These are phyloP conservation scores for Scaptomyza caliginosa DNA, from an alignment of 2,888 invertebrate species.

Conservation along the genomic window DNA sequence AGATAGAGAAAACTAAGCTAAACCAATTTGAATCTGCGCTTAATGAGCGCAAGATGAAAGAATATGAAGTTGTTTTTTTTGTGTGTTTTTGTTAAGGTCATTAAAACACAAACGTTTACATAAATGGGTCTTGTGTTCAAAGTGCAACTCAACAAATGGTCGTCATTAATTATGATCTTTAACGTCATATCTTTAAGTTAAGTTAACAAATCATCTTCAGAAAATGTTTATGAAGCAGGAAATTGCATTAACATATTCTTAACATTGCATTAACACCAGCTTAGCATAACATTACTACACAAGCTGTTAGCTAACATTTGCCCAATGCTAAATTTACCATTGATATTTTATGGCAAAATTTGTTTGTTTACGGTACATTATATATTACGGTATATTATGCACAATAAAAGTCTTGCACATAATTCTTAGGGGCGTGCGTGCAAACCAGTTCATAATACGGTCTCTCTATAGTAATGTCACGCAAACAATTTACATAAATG, in stretches of 20 bases:
- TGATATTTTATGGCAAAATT: constrained; percentile 25
- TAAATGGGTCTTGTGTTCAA: constrained; percentile 1
- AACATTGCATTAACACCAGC: not conserved
- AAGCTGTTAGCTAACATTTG: not conserved
- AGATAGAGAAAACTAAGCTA: constrained; percentile 1
- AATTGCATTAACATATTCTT: not conserved
- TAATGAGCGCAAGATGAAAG: constrained; percentile 46
- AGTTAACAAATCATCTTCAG: not conserved
- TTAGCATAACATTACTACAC: not conserved
- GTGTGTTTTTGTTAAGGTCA: constrained; percentile 12
- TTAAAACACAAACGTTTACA: constrained; percentile 6
- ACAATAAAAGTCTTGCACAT: constrained; percentile 42
- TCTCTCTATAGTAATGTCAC: constrained; percentile 71
- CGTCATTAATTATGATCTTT: not conserved
- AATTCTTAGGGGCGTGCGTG: constrained; percentile 51
- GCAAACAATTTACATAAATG: constrained; percentile 81
- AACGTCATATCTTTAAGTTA: not conserved
- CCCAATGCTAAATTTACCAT: constrained; percentile 32
- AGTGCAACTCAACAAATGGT: constrained; percentile 6
- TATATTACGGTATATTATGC: constrained; percentile 19
- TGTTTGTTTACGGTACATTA: constrained; percentile 40
- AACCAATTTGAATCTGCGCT: constrained; percentile 42
- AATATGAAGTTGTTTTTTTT: constrained; percentile 21
- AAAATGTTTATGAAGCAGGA: not conserved
- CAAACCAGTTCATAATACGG: constrained; percentile 62